Conservation (phyloP, 2,888 invertebrate genomes). For the Steinernema carpocapsae region DNA sequence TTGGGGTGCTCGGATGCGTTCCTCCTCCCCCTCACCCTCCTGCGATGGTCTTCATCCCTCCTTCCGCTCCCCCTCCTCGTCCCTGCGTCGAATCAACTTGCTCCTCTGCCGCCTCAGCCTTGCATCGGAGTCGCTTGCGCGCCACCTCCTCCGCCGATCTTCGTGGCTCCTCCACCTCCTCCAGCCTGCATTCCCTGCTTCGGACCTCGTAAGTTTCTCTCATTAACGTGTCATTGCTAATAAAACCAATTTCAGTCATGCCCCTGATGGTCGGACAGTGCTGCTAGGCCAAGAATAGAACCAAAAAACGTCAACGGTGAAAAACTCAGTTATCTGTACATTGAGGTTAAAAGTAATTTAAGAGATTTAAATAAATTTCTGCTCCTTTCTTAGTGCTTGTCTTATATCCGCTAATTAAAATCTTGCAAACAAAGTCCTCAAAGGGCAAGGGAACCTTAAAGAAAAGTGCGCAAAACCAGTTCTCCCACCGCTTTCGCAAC, state of each 20-base stretch:
- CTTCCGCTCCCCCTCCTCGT: not conserved
- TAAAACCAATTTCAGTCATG: not conserved
- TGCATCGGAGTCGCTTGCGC: not conserved
- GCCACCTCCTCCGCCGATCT: not conserved
- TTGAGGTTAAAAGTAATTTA: not conserved
- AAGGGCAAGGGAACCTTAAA: not conserved
- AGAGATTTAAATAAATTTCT: not conserved
- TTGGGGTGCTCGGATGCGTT: slow-evolving; percentile 15
- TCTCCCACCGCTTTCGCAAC: too few species aligned
- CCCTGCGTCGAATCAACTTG: not conserved
- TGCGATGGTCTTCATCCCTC: not conserved
- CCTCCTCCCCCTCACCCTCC: not conserved
- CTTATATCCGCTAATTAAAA: not conserved
- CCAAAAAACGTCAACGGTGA: not conserved
- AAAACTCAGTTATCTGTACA: not conserved
- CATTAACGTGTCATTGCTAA: not conserved
- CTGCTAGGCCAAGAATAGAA: not conserved
- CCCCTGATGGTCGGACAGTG: not conserved
- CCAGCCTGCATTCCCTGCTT: not conserved
- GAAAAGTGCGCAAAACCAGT: not conserved
- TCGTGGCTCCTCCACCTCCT: not conserved
- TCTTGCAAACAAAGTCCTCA: not conserved
- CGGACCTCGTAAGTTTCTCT: not conserved
- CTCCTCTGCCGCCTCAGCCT: not conserved
- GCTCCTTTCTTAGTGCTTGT: not conserved